These are phyloP conservation scores for Cercopithecus mona DNA, from an alignment of 2,113 vertebrate species.

Conservation along the genomic window DNA sequence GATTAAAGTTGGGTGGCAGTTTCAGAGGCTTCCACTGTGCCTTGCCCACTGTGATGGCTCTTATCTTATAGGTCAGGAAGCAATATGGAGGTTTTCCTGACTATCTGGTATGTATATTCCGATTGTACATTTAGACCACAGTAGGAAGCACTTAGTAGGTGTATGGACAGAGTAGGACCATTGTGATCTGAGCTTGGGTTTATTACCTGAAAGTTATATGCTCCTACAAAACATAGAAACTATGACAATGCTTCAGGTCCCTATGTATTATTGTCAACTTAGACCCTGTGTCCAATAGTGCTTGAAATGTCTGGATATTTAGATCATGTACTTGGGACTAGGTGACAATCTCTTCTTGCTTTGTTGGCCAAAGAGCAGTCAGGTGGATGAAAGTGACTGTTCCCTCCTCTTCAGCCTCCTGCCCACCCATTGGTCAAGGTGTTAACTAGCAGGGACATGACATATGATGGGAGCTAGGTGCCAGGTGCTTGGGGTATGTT, in stretches of 20 bases:
- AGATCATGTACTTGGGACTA: not conserved
- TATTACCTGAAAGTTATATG: not conserved
- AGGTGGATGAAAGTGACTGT: not conserved
- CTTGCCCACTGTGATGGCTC: not conserved
- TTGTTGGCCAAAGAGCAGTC: not conserved
- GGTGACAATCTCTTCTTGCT: not conserved
- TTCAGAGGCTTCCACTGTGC: not conserved
- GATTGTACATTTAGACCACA: not conserved
- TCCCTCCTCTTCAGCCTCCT: not conserved
- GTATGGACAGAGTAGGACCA: not conserved
- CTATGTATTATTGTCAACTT: not conserved
- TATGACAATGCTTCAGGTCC: not conserved
- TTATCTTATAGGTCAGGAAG: not conserved
- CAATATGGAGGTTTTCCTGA: not conserved
- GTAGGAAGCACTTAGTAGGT: not conserved
- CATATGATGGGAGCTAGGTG: not conserved
- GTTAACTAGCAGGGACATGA: not conserved
- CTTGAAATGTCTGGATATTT: not conserved
- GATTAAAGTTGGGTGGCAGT: not conserved
- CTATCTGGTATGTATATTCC: not conserved
- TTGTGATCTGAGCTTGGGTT: not conserved
- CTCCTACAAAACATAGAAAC: not conserved
- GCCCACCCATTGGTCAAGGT: not conserved
- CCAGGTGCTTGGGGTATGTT: not conserved
- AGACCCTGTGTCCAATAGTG: not conserved